Conservation (phyloP, 2,797 vertebrate species). For the Eulemur mongoz region DNA sequence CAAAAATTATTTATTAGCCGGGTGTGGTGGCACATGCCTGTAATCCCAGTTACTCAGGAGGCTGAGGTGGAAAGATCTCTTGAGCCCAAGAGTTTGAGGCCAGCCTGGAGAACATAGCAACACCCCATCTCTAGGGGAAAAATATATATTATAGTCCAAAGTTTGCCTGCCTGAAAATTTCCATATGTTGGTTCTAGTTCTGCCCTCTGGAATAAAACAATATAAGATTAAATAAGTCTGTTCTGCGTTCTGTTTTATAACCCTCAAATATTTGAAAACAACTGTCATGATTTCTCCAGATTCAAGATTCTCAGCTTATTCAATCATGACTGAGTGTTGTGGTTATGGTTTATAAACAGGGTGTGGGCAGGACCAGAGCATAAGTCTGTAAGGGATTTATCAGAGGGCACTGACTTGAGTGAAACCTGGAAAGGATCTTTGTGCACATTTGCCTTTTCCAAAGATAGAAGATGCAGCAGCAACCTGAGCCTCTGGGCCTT, state of each 20-base stretch:
- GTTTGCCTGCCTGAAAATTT: slow-evolving; percentile 10
- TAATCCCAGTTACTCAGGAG: background rate
- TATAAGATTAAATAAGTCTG: slow-evolving; percentile 8
- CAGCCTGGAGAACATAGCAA: background rate
- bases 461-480: background rate
- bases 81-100: background rate
- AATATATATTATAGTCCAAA: background rate
- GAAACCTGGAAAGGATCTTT: background rate
- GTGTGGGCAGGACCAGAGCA: background rate
- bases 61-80: background rate
- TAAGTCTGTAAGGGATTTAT: background rate
- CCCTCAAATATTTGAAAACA: background rate
- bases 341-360: background rate
- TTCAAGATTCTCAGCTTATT: background rate
- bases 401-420: background rate
- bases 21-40: background rate
- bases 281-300: background rate
- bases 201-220: background rate
- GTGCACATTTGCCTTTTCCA: background rate
- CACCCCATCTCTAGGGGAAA: background rate
- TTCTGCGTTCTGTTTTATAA: slow-evolving; percentile 25
- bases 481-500: background rate
- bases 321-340: background rate
- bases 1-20: background rate
- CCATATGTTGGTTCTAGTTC: background rate